These are phyloP conservation scores for Darevskia mixta DNA, from an alignment of 2,797 vertebrate species.

Conservation along the genomic window DNA sequence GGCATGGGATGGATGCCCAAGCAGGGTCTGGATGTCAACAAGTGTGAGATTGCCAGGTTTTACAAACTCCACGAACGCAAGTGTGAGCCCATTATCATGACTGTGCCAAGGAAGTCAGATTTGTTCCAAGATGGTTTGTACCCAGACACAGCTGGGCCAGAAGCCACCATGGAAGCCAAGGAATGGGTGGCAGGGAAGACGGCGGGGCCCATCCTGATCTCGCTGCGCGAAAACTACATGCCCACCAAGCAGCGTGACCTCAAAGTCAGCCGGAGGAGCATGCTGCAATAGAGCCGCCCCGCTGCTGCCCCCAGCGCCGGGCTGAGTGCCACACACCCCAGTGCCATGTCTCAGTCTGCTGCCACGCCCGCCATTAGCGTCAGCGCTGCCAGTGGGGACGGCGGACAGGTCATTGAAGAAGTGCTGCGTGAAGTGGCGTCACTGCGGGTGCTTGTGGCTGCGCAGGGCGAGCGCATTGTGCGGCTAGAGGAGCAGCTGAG, in stretches of 20 bases:
- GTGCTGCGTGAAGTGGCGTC: conserved; percentile 78
- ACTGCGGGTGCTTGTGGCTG: conserved; percentile 84
- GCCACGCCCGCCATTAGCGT: conserved; percentile 72
- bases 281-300: conserved; percentile 72
- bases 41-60: conserved; percentile 96
- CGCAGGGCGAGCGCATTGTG: conserved; percentile 90
- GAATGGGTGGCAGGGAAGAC: conserved; percentile 79
- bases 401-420: conserved; percentile 69
- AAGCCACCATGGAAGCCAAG: conserved; percentile 78
- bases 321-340: conserved; percentile 58
- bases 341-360: conserved; percentile 72
- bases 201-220: conserved; percentile 76
- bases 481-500: conserved; percentile 90
- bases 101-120: conserved; percentile 86
- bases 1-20: conserved; percentile 94
- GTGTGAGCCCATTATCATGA: conserved; percentile 95
- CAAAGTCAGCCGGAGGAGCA: conserved; percentile 73
- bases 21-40: conserved; percentile 93
- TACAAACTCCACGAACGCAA: conserved; percentile 96
- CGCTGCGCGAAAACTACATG: conserved; percentile 77
- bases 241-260: conserved; percentile 89
- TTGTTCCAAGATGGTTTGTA: conserved; percentile 82
- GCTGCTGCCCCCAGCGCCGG: conserved; percentile 70
- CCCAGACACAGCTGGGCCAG: conserved; percentile 75
- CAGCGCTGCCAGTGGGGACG: conserved; percentile 63